Evolutionary conservation across 2,113 vertebrate species (phyloP), one percentile per base, ranked within the genome.

Genomic region (Syngnathus floridae): DNA sequence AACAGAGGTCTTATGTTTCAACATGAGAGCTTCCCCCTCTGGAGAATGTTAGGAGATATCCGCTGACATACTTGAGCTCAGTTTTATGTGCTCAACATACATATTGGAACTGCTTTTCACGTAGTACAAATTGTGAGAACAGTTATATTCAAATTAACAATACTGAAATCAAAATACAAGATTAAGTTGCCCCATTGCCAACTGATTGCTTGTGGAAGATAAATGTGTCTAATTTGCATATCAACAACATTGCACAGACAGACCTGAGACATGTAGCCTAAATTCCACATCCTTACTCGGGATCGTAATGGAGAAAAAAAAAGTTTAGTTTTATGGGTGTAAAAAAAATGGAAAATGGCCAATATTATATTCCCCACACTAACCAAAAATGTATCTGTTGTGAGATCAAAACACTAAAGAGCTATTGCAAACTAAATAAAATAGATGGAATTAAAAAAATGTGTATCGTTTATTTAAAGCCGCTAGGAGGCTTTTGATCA

Each of bases 401-500:
- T 45, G 14, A 14, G 7, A 48, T 13, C 12, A 55, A 13, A 35
- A 35, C 54, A 56, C 12, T 1, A 56, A 56, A 3, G 6, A 22
- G 10, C 26, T 26, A 54, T 54, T 26, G 21, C 52, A n/a, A 49
- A 49, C 2, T 0, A 22, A 4, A 56, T 3, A 59, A 59, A 19
- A 12, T 3, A 9, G 26, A 5, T 35, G 9, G 35, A 31, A 67
- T 36, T 26, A 46, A 57, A 70, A 46, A 57, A 70, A 58, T 62
- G 56, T 41, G 58, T 57, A 59, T 66, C 38, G 60, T 54, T 65
- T 9, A 12, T 65, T 60, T 62, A 46, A 35, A 68, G 54, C 85
- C 87, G 86, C 81, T 70, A 81, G 83, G 71, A 78, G 84, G 82
- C 76, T 70, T 85, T 70, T 84, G 74, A 78, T 77, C 73, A 84